Evolutionary conservation across 2,797 vertebrate genomes (phyloP).

Genomic region (Cheirogaleus major): DNA sequence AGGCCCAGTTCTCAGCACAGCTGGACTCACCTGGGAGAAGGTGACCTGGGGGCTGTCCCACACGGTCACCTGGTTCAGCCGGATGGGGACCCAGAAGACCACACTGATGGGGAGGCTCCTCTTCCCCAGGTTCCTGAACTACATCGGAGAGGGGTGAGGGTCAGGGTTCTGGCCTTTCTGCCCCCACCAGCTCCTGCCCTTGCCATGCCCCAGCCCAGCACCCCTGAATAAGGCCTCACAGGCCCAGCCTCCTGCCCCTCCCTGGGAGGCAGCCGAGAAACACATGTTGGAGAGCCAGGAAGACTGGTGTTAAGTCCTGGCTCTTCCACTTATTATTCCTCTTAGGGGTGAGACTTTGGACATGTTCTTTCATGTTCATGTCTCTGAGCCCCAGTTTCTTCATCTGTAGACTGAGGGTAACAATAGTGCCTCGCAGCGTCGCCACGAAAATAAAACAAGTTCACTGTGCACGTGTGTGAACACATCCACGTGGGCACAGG

Average conservation of each 20-base stretch:
- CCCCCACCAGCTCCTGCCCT: background rate
- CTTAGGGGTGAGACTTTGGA: background rate
- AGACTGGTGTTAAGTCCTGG: background rate
- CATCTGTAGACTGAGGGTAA: background rate
- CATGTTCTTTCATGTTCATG: background rate
- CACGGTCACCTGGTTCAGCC: slow-evolving; percentile 73
- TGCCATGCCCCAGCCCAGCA: background rate
- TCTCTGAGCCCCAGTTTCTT: background rate
- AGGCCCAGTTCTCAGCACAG: background rate
- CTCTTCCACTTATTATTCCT: background rate
- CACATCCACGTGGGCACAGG: accelerated
- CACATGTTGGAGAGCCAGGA: background rate
- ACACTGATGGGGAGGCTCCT: slow-evolving; percentile 83
- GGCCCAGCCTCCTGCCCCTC: background rate
- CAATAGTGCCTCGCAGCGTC: background rate
- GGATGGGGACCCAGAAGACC: slow-evolving; percentile 87
- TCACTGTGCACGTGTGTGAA: accelerated
- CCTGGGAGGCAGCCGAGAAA: background rate
- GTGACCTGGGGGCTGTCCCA: slow-evolving; percentile 58
- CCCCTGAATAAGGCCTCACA: background rate
- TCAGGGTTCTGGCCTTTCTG: background rate
- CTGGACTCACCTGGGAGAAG: slow-evolving; percentile 66
- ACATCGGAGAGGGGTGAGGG: background rate
- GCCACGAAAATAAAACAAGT: background rate
- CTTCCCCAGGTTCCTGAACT: slow-evolving; percentile 87